Percentiles rank a stretch among this genome's conserved stretches.
Evolutionary conservation across 2,888 invertebrate genomes (phyloP).

Genomic region (Argyresthia goedartella): DNA sequence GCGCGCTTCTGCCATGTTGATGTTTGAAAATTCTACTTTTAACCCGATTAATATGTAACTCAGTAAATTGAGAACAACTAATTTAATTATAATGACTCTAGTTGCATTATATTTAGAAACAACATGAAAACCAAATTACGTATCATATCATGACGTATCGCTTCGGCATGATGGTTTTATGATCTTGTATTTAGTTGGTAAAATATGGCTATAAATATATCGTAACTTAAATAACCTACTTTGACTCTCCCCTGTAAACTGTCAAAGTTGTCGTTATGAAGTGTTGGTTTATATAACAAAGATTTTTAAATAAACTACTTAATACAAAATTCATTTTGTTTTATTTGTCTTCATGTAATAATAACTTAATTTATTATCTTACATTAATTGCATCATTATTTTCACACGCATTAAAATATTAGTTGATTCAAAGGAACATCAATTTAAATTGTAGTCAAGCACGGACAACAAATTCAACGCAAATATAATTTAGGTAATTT

Average conservation of each 20-base stretch:
- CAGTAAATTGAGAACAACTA: no score
- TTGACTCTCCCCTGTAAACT: conserved; percentile 5
- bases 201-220: conserved; percentile 10
- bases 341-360: conserved; percentile 5
- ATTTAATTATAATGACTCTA: no score
- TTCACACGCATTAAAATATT: no score
- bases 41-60: no score
- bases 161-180: not conserved
- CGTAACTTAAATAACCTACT: conserved; percentile 9
- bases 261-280: conserved; percentile 48
- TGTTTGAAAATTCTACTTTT: no score
- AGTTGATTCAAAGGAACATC: no score
- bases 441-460: no score
- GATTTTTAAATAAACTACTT: conserved; percentile 69
- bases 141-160: conserved; percentile 18
- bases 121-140: conserved; percentile 40
- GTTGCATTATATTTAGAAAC: conserved; percentile 34
- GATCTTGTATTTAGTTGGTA: not conserved
- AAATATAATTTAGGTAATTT: no score
- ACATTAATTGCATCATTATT: not conserved
- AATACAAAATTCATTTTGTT: conserved; percentile 33
- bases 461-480: no score
- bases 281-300: conserved; percentile 69
- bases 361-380: not conserved
- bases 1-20: no score